phyloP scores from a whole-genome alignment of 2,113 vertebrate genomes.

The Craseonycteris thonglongyai region DNA sequence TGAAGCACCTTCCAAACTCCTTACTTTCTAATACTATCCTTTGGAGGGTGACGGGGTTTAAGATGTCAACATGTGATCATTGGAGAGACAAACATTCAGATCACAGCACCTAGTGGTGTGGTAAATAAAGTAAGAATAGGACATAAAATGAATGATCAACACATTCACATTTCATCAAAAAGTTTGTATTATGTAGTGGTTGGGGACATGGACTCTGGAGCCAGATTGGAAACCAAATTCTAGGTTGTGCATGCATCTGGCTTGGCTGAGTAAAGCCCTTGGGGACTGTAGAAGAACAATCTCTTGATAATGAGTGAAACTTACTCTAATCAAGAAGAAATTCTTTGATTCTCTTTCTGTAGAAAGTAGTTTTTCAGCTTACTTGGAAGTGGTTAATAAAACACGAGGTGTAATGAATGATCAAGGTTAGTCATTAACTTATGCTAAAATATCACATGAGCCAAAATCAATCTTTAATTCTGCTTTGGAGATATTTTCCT shows the following conservation, averaged over 20 bases:
- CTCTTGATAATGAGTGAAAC: neutral
- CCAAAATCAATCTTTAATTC: conserved; percentile 1
- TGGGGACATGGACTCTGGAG: neutral
- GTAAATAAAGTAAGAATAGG: neutral
- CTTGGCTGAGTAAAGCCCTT: neutral
- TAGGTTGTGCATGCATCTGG: neutral
- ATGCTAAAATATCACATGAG: neutral
- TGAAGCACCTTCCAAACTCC: neutral
- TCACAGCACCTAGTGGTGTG: neutral
- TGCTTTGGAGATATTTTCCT: neutral
- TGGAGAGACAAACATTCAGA: neutral
- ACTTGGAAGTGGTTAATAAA: neutral
- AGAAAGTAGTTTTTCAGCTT: neutral
- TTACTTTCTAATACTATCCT: neutral
- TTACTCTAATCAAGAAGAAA: neutral
- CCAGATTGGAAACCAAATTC: neutral
- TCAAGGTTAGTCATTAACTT: neutral
- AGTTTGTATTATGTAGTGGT: neutral
- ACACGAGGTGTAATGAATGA: neutral
- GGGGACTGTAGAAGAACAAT: neutral
- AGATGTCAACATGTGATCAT: neutral
- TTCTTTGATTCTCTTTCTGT: neutral
- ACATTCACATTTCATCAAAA: neutral
- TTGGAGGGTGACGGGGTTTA: neutral
- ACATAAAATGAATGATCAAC: neutral